phyloP scores from a whole-genome alignment of 1,140 invertebrate species.

The Archivesica marissinica region DNA sequence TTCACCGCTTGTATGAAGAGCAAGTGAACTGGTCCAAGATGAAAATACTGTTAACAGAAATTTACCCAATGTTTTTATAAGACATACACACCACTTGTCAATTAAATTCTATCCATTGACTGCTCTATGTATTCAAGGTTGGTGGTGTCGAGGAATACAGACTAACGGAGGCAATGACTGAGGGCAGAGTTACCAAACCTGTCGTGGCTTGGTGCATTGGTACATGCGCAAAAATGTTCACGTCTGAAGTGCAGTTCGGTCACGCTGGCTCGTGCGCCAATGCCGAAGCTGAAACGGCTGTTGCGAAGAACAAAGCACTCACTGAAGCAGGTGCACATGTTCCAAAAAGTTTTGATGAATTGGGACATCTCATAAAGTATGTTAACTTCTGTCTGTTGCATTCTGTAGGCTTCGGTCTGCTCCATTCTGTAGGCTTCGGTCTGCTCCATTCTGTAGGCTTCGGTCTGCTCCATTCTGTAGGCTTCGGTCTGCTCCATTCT shows the following conservation, averaged over 20 bases:
- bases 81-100: too few relatives aligned
- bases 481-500: too few relatives aligned
- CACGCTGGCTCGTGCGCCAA: constrained; percentile 99
- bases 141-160: constrained; percentile 99
- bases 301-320: constrained; percentile 95
- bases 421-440: too few relatives aligned
- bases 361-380: constrained; percentile 91
- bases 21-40: too few relatives aligned
- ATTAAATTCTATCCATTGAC: too few relatives aligned
- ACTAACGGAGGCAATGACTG: constrained; percentile 94
- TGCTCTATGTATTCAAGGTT: too few relatives aligned
- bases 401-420: too few relatives aligned
- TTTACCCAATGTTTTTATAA: too few relatives aligned
- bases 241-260: constrained; percentile 97
- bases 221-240: constrained; percentile 95
- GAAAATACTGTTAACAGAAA: too few relatives aligned
- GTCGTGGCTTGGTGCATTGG: constrained; percentile 99
- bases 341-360: constrained; percentile 96
- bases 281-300: constrained; percentile 96
- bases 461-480: too few relatives aligned
- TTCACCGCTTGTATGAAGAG: too few relatives aligned
- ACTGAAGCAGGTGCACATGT: constrained; percentile 93
- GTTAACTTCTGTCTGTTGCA: constrained; percentile 49
- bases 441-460: too few relatives aligned
- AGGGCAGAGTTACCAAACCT: constrained; percentile 95